Evolutionary conservation across 2,797 vertebrate species (phyloP), one percentile per base, ranked within the genome.

Genomic region (Myiotriccus ornatus): DNA sequence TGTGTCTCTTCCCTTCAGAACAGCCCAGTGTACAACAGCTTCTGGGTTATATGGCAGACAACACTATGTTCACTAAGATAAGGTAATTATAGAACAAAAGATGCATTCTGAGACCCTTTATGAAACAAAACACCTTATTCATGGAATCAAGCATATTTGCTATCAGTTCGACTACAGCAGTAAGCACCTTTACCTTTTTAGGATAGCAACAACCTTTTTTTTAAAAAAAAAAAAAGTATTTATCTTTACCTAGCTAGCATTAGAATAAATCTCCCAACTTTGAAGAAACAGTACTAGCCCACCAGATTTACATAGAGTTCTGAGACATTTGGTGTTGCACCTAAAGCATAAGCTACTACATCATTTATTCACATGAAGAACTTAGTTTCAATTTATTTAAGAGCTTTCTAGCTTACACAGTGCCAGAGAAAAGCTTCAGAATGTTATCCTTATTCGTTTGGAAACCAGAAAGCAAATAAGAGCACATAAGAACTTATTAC

Each of bases 391-490:
- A 88, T 93, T 94, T 96, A 84, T 91, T 94, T 94, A 95, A 94
- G 88, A 90, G 76, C 44, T 84, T 93, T 92, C n/a, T 50, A 86
- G 87, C 83, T 93, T 93, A 93, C 70, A 84, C 14, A 90, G 80
- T 50, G 17, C 34, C 55, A 39, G 67, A 67, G 56, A 93, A 92
- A 93, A 95, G 62, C 76, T 83, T 92, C 87, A 91, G 73, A 92
- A 91, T 46, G 68, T 87, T 95, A 91, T 89, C 82, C 32, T 86
- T 93, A 91, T 46, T 86, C 49, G 0, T 85, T 70, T 83, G 76
- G 50, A 95, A 95, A 83, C 52, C 71, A 91, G 82, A 95, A 94
- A 88, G 83, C 93, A 96, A 97, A 94, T 9, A 96, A 64, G 44
- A 93, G 34, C 76, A 82, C 41, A 4, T 81, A 88, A 94, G 77